Base-by-base conservation (phyloP, 2,113 vertebrate genomes). In the Chamaetylas fuelleborni region DNA sequence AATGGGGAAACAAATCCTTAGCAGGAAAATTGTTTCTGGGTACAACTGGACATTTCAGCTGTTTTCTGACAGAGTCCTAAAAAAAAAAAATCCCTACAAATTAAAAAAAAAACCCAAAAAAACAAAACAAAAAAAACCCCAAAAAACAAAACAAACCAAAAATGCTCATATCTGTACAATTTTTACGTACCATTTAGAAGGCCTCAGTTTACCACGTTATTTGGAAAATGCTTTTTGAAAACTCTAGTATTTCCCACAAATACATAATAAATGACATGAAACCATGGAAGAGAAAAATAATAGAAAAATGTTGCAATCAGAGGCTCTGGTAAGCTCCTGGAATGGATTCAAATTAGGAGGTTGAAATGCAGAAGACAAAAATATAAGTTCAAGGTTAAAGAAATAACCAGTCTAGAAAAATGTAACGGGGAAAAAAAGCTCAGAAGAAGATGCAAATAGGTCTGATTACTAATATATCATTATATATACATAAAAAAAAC, bases 381-480 rank as follows among this genome's bases (percentile, higher is more conserved):
- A 90, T 88, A 65, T 34, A 54, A 88, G 36, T 90, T 93, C 90
- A 97, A 95, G 95, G 94, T 94, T 94, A 95, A 89, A 94, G 76
- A 88, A 88, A 83, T 78, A 90, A 81, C 45, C 24, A 83, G 50
- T 50, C 38, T 70, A 74, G 23, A 47, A 71, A 92, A 95, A 77
- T 22, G 29, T 40, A 82, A 34, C 8, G 29, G 22, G 0, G 14
- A 51, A 73, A 50, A 81, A 72, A 62, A 36, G 1, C 71, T 57
- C 56, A 19, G 13, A 48, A 79, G 25, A 82, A 23, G 48, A 87
- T 76, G 51, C 36, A 93, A 64, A 94, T 60, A 72, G 25, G 19
- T 69, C n/a, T 91, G 57, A 82, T 94, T 88, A 82, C 50, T 80
- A 88, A 80, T 77, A 88, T 26, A 25, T 65, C 62, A 11, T 60